Evolutionary conservation across 2,888 invertebrate species (phyloP).

Genomic region (Dastarcus helophoroides): DNA sequence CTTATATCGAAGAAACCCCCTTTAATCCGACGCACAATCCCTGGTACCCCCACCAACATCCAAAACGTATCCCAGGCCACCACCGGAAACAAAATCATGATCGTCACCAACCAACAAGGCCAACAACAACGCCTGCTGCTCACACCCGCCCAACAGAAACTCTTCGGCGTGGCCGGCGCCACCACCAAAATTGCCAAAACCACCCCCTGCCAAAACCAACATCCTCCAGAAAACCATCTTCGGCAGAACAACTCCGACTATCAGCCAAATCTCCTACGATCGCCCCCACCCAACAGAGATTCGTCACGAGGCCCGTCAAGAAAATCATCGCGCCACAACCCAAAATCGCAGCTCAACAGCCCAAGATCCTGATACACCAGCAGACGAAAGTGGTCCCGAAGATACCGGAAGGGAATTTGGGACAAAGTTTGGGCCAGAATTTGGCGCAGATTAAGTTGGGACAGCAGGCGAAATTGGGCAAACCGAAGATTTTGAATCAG

Average conservation of each 20-base stretch:
- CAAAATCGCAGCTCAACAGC: constrained; percentile 5
- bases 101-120: constrained; percentile 51
- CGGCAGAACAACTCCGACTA: constrained; percentile 9
- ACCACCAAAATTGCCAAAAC: constrained; percentile 14
- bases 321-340: neutral
- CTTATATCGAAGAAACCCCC: constrained; percentile 7
- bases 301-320: neutral
- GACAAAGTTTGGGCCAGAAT: too few species aligned
- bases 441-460: too few species aligned
- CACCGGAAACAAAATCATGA: constrained; percentile 48
- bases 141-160: constrained; percentile 49
- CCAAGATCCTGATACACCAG: constrained; percentile 4
- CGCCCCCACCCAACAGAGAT: constrained; percentile 1
- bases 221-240: constrained; percentile 17
- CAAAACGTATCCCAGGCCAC: constrained; percentile 23
- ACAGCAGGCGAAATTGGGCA: too few species aligned
- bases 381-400: too few species aligned
- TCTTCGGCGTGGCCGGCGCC: constrained; percentile 45
- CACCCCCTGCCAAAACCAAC: constrained; percentile 10
- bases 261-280: too few species aligned
- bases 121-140: constrained; percentile 48
- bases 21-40: constrained; percentile 1
- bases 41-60: constrained; percentile 28
- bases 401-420: too few species aligned
- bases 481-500: too few species aligned